Evolutionary conservation across 2,888 invertebrate genomes (phyloP), one percentile per base, ranked within the genome.

Genomic region (Drosophila hamatofila): DNA sequence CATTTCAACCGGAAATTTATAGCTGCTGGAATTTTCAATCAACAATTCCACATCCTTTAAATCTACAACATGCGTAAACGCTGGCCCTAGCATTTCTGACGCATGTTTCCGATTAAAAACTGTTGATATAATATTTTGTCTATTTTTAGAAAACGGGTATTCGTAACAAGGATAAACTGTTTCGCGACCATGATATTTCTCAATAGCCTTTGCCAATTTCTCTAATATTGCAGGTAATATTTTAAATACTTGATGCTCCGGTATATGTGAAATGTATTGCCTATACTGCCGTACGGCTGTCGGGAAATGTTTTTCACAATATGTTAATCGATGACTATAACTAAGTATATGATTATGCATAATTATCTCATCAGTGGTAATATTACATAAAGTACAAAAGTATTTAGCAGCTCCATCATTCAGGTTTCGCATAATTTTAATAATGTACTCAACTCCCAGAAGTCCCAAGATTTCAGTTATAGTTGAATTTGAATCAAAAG

Each of bases 271-370:
- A 68, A 94, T 92, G 62, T 94, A 94, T 78, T 94, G 93, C 81
- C 94, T 94, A 91, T 95, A 95, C 70, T 95, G 95, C 9, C 94
- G 92, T 83, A 94, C 94, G 52, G 95, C 95, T 11, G 94, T 95
- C 6, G 94, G 93, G 74, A 93, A 94, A 81, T 93, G 93, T 62
- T 93, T 94, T 82, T 95, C 95, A 63, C 97, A 93, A 91, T 95
- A 97, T 89, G 96, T 95, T 83, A 94, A 94, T 14, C 95, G 94
- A 91, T 97, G 97, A 92, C 95, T 95, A 92, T 95, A 96, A 91
- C 96, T 96, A 42, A 96, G 95, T 80, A 97, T 93, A 92, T 97
- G 97, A 75, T 96, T 95, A 93, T 97, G 94, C 91, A 97, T 96
- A 70, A 96, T 96, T 57, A 95, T 94, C 52, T 96, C 96, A 90